Evolutionary conservation across 2,113 vertebrate species (phyloP), one percentile per base, ranked within the genome.

Genomic region (Natator depressus): DNA sequence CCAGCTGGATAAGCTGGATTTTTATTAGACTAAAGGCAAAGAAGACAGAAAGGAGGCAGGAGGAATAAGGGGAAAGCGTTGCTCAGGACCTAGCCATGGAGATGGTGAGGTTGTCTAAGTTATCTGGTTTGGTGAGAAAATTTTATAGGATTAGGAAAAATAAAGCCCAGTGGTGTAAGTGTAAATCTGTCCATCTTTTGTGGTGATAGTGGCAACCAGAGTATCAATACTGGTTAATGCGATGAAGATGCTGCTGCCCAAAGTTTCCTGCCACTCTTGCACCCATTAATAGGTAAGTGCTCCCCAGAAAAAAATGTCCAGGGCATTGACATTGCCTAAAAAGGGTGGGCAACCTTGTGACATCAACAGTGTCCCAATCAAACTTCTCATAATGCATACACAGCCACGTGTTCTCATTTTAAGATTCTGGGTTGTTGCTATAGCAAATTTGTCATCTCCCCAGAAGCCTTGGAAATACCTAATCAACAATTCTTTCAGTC

Each of bases 1-100:
- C 20, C 72, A 94, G 88, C 79, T 31, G 53, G 47, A n/a, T 76
- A 80, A 89, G 8, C 3, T 80, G 80, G 9, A 38, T n/a, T 89
- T 53, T 86, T 38, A 72, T 72, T 4, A 82, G 47, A 89, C 0
- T 0, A 59, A 91, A 82, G 65, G 9, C 35, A 69, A n/a, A 69
- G 22, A 72, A 19, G n/a, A 10, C 65, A 72, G 65, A 38, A 72
- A 72, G 65, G 19, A 72, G 35, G 65, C 17, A 38, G 8, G 35
- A 72, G 65, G 65, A 20, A 38, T 72, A 38, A 38, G 65, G 19
- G 10, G n/a, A 72, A 72, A 19, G 8, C 5, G 7, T 38, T 72
- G 9, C 35, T 72, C 35, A 72, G n/a, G 65, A 19, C 5, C 35
- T 19, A 72, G 19, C 65, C 8, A 72, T 72, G 35, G 8, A 69